These are phyloP conservation scores for Rhinatrema bivittatum DNA, from an alignment of 2,797 vertebrate genomes.

Conservation along the genomic window DNA sequence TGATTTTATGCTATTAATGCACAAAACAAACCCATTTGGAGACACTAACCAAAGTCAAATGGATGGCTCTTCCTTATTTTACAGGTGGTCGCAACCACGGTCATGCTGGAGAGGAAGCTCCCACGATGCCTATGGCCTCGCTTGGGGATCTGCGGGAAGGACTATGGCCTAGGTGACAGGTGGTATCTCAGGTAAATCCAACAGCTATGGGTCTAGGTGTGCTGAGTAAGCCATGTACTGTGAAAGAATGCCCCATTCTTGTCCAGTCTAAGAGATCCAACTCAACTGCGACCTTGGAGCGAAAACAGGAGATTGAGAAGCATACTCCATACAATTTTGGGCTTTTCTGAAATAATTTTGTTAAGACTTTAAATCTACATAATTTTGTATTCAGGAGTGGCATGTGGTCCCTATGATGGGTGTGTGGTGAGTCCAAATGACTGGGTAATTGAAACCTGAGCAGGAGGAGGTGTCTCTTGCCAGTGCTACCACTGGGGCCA, in stretches of 20 bases:
- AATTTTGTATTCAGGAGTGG: background rate
- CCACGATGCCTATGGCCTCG: slow-evolving; percentile 84
- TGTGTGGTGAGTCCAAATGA: background rate
- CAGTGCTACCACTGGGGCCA: too few species aligned
- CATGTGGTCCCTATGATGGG: background rate
- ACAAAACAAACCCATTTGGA: too few species aligned
- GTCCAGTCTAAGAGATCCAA: background rate
- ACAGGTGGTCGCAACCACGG: slow-evolving; percentile 86
- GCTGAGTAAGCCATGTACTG: too few species aligned
- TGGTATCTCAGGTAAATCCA: slow-evolving; percentile 59
- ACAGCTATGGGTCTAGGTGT: background rate
- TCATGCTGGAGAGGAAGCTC: slow-evolving; percentile 85
- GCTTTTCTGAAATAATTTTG: background rate
- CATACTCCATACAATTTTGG: too few species aligned
- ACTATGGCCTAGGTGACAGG: slow-evolving; percentile 71
- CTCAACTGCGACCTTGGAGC: background rate
- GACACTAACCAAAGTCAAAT: too few species aligned
- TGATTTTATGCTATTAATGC: too few species aligned
- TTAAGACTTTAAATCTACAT: background rate
- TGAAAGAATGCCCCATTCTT: background rate
- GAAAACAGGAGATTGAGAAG: accelerated
- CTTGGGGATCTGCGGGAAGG: slow-evolving; percentile 71
- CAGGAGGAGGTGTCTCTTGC: background rate
- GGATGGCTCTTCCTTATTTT: background rate
- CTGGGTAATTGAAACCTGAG: background rate